Conservation (phyloP, 1,140 invertebrate genomes). For the Wiebesia pumilae region DNA sequence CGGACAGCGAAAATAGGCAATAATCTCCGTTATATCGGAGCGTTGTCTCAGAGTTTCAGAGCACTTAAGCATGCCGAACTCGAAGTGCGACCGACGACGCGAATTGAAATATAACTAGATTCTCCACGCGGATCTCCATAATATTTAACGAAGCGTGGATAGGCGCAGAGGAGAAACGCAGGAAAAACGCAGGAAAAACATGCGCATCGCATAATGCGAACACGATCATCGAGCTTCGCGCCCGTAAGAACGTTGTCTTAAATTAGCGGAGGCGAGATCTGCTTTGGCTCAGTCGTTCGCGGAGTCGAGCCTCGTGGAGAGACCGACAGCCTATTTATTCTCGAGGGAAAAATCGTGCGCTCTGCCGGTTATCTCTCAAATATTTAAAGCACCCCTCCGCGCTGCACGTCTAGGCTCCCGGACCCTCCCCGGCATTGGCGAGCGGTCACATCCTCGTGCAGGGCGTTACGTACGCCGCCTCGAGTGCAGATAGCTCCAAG, state of each 20-base stretch:
- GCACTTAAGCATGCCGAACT: not conserved
- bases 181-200: not conserved
- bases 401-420: not conserved
- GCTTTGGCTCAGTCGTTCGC: not conserved
- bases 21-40: not conserved
- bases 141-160: not conserved
- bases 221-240: not conserved
- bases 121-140: slow-evolving; percentile 1
- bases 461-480: not conserved
- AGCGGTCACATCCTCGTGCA: not conserved
- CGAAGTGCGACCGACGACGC: too few species aligned
- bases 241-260: not conserved
- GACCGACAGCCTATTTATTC: too few species aligned
- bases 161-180: not conserved
- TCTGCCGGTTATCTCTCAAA: slow-evolving; percentile 4
- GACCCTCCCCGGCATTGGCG: not conserved
- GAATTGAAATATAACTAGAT: not conserved
- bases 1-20: too few species aligned
- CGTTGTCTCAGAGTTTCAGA: not conserved
- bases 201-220: slow-evolving; percentile 8
- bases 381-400: slow-evolving; percentile 4
- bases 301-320: not conserved
- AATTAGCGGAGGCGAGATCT: not conserved
- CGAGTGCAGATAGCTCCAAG: not conserved
- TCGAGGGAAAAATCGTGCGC: not conserved